Evolutionary conservation across 2,797 vertebrate species (phyloP).

Genomic region (Benthosema pterotum): DNA sequence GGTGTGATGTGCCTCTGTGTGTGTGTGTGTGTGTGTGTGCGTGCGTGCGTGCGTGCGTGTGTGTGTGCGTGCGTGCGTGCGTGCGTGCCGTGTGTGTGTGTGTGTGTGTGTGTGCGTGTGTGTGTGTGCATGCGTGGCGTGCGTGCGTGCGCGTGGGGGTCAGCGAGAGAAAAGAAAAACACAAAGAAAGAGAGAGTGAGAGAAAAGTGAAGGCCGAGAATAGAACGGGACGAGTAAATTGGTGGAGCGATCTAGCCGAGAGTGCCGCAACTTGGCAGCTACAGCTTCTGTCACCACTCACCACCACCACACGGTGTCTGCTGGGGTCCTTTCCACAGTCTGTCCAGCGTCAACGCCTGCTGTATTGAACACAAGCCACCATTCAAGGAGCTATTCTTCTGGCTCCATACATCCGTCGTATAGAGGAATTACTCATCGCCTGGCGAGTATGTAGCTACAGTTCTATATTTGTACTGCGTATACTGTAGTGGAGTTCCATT

Average conservation of each 20-base stretch:
- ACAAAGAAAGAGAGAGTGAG: background rate
- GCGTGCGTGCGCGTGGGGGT: background rate
- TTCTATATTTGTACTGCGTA: background rate
- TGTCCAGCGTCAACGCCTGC: no score
- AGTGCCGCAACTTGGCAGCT: background rate
- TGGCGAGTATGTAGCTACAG: background rate
- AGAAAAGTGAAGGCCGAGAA: slow-evolving; percentile 17
- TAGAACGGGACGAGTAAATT: slow-evolving; percentile 32
- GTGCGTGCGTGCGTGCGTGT: no score
- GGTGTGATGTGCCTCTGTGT: no score
- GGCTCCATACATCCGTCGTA: no score
- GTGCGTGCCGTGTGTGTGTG: no score
- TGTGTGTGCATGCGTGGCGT: no score
- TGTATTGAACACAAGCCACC: background rate
- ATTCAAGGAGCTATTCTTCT: background rate
- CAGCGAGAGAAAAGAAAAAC: slow-evolving; percentile 26
- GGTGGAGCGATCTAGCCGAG: slow-evolving; percentile 9
- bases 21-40: no score
- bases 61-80: no score
- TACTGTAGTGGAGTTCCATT: no score
- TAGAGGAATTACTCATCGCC: no score
- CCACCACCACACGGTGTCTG: background rate
- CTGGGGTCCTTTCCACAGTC: background rate
- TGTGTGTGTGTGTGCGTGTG: no score
- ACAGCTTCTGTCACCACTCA: slow-evolving; percentile 30